Base-by-base conservation (phyloP, 30 jellyfish, hydroid and myxozoan genomes). In the Haliclystus octoradiatus region DNA sequence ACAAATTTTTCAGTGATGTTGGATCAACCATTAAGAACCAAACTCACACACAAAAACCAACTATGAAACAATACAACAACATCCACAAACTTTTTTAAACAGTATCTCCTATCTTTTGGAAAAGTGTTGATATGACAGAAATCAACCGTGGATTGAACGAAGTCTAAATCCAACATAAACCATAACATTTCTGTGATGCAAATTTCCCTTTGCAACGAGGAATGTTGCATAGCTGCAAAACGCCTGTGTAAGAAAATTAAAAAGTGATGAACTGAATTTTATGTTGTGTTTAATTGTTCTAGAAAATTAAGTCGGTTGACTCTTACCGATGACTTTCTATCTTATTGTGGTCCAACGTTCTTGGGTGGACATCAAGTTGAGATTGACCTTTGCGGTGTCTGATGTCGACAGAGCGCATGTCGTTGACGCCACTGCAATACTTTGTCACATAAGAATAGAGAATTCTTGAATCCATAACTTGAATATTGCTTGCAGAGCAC, bases 151-250 rank as follows among this genome's bases (percentile, higher is more conserved):
- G 57, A 19, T 5, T 40, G 19, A 5, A 40, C 57, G 57, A 40
- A 40, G 19, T 40, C 57, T 19, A 40, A 40, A 9, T 40, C 14
- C 57, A 40, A 19, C 57, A 40, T 40, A 19, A 40, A 40, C 57
- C 57, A 40, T 40, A 40, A 19, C 57, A 40, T 40, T 40, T 40
- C 57, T 40, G 57, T 40, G 57, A 40, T 40, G 57, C 57, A 40
- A 5, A 40, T 40, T 40, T 40, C 57, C 9, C 57, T 9, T 9
- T 40, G 57, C 57, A 40, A 5, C 19, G 57, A n/a, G n/a, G n/a
- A n/a, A n/a, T n/a, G n/a, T n/a, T n/a, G n/a, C n/a, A n/a, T n/a
- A n/a, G n/a, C n/a, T n/a, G n/a, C n/a, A n/a, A n/a, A n/a, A n/a
- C n/a, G n/a, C n/a, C n/a, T n/a, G n/a, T n/a, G n/a, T n/a, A n/a